Evolutionary conservation across 2,797 vertebrate species (phyloP).

Genomic region (Gymnoscopelus microlampas): DNA sequence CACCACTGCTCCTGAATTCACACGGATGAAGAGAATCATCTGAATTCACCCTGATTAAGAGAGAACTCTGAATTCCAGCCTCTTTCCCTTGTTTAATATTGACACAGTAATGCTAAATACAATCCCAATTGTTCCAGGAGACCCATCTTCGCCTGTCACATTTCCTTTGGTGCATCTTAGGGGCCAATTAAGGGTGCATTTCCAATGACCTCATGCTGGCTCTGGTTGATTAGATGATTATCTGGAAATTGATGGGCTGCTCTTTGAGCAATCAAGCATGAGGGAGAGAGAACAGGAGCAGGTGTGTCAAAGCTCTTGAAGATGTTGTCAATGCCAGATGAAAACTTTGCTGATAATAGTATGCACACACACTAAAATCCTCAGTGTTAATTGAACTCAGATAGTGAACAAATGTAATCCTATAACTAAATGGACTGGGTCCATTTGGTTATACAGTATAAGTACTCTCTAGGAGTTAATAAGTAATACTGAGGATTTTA

Average conservation of each 20-base stretch:
- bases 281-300: slow-evolving; percentile 20
- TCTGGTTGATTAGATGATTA: slow-evolving; percentile 55
- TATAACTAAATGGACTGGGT: too few species aligned
- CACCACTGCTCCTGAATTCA: too few species aligned
- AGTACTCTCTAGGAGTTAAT: too few species aligned
- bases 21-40: too few species aligned
- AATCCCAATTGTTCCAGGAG: neutral
- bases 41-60: too few species aligned
- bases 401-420: too few species aligned
- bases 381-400: too few species aligned
- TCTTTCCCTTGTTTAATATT: too few species aligned
- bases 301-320: slow-evolving; percentile 25
- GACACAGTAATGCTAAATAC: too few species aligned
- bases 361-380: neutral
- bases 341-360: slow-evolving; percentile 18
- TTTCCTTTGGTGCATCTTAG: slow-evolving; percentile 11
- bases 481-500: too few species aligned
- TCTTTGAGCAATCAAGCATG: slow-evolving; percentile 46
- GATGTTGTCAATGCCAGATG: neutral
- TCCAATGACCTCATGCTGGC: slow-evolving; percentile 40
- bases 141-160: neutral
- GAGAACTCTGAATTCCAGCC: too few species aligned
- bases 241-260: slow-evolving; percentile 32
- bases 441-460: too few species aligned
- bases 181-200: slow-evolving; percentile 42